Evolutionary conservation across 2,113 vertebrate species (phyloP).

Genomic region (Callorhinus ursinus): DNA sequence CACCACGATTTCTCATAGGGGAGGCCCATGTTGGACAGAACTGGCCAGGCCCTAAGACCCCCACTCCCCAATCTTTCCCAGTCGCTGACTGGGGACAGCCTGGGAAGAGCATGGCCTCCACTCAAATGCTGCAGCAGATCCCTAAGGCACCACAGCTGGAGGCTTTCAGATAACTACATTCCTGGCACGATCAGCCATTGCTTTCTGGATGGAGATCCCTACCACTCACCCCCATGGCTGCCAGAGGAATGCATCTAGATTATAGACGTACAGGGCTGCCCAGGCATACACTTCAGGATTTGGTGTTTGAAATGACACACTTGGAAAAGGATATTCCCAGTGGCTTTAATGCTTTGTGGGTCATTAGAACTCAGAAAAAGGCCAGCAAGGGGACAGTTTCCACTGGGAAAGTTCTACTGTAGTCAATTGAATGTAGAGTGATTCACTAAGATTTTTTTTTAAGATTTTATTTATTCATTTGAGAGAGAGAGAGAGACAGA

Average conservation of each 20-base stretch:
- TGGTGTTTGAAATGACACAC: background rate
- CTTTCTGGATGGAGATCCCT: background rate
- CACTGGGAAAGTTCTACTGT: background rate
- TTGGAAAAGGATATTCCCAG: background rate
- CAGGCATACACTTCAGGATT: background rate
- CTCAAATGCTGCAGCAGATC: background rate
- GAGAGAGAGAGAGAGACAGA: too few relatives aligned
- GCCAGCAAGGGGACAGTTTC: background rate
- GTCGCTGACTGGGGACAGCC: background rate
- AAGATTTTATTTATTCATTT: too few relatives aligned
- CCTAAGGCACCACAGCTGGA: background rate
- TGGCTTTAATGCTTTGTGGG: background rate
- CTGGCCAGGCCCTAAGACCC: background rate
- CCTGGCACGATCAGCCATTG: background rate
- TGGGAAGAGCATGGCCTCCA: background rate
- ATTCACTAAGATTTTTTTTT: background rate
- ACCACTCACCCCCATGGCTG: background rate
- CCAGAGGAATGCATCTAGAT: background rate
- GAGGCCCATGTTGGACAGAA: background rate
- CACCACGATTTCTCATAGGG: background rate
- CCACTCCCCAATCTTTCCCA: background rate
- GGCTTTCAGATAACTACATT: background rate
- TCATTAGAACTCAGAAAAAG: conserved; percentile 28
- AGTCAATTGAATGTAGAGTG: background rate
- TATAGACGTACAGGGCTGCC: background rate